Percentiles rank a stretch among this genome's conserved stretches.
Evolutionary conservation across 2,888 invertebrate genomes (phyloP).

Genomic region (Stegophylla sp.): DNA sequence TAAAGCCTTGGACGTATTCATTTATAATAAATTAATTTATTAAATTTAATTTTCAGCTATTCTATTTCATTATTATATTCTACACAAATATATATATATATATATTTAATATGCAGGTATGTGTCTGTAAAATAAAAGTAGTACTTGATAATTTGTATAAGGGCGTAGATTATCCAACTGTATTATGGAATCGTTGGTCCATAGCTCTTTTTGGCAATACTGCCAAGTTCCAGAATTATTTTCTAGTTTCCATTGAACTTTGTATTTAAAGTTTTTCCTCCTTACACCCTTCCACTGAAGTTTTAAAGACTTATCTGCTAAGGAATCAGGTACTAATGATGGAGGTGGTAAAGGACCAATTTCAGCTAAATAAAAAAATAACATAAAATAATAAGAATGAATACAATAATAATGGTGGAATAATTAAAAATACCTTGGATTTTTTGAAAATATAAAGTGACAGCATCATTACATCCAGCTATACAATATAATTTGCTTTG

Average conservation of each 20-base stretch:
- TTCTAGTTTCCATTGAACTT: conserved; percentile 80
- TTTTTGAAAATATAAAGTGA: conserved; percentile 77
- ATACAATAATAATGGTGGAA: not conserved
- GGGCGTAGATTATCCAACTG: conserved; percentile 81
- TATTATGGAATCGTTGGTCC: conserved; percentile 71
- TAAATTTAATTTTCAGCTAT: not conserved
- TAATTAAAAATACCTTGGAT: conserved; percentile 69
- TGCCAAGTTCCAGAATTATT: conserved; percentile 79
- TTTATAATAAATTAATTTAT: too few relatives aligned
- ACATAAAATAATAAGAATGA: not conserved
- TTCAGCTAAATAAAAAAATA: conserved; percentile 66
- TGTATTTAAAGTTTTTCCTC: conserved; percentile 65
- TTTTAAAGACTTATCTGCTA: conserved; percentile 80
- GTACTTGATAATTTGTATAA: conserved; percentile 87
- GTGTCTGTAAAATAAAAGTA: conserved; percentile 7
- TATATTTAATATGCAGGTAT: too few relatives aligned
- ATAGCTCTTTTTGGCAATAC: conserved; percentile 78
- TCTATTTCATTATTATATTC: conserved; percentile 22
- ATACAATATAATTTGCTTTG: conserved; percentile 70
- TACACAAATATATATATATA: conserved; percentile 12
- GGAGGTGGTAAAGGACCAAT: conserved; percentile 78
- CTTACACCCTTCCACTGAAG: conserved; percentile 74
- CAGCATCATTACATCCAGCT: conserved; percentile 82
- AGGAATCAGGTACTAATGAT: conserved; percentile 78
- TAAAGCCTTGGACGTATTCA: too few relatives aligned